These are phyloP conservation scores for Lepus timidus DNA, from an alignment of 2,113 vertebrate species.

Conservation along the genomic window DNA sequence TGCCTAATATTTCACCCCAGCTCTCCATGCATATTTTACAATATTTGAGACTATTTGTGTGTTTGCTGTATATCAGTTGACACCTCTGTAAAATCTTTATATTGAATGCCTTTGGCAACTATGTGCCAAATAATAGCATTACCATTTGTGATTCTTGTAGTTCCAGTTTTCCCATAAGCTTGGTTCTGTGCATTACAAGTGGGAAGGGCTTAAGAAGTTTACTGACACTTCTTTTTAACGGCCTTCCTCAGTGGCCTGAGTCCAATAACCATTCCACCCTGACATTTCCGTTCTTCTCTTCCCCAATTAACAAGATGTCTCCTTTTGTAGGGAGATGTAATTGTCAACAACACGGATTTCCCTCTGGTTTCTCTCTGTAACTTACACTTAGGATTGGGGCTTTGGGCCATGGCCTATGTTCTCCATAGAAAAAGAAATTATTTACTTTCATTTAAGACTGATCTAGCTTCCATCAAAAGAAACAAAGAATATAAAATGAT, in stretches of 20 bases:
- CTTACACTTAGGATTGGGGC: neutral
- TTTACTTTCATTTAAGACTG: neutral
- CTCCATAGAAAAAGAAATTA: neutral
- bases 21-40: conserved; percentile 87
- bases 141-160: conserved; percentile 88
- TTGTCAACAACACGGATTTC: neutral
- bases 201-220: conserved; percentile 84
- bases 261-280: conserved; percentile 70
- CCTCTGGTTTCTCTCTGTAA: neutral
- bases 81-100: conserved; percentile 92
- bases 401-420: neutral
- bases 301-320: neutral
- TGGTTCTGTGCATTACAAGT: conserved; percentile 84
- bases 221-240: conserved; percentile 84
- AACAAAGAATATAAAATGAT: neutral
- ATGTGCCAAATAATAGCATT: conserved; percentile 88
- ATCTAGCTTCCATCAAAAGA: neutral
- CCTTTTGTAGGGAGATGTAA: neutral
- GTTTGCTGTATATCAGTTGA: conserved; percentile 91
- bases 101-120: conserved; percentile 90
- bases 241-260: conserved; percentile 80
- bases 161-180: conserved; percentile 85
- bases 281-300: conserved; percentile 59
- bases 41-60: conserved; percentile 87
- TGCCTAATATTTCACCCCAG: conserved; percentile 86